These are phyloP conservation scores for Goniozus legneri DNA, from an alignment of 1,140 invertebrate species.

Conservation along the genomic window DNA sequence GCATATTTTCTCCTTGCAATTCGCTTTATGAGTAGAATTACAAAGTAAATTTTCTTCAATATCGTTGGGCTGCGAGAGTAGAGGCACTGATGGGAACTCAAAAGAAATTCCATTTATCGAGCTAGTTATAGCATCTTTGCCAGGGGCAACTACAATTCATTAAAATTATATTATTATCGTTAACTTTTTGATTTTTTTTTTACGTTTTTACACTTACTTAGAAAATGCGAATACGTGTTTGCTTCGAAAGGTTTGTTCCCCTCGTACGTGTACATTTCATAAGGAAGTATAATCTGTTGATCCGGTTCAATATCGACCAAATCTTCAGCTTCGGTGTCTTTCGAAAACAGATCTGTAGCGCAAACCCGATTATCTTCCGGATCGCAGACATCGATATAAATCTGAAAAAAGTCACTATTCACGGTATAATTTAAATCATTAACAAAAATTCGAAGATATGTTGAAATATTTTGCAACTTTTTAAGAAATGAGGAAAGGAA, in stretches of 20 bases:
- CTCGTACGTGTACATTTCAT: slow-evolving; percentile 67
- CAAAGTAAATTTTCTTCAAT: slow-evolving; percentile 34
- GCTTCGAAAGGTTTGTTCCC: slow-evolving; percentile 70
- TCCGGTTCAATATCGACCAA: slow-evolving; percentile 68
- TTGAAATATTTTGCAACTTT: too few relatives aligned
- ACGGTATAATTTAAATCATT: slow-evolving; percentile 6
- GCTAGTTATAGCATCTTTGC: neutral
- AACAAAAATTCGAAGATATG: too few relatives aligned
- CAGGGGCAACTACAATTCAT: slow-evolving; percentile 15
- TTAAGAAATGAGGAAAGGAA: too few relatives aligned
- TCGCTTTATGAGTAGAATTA: slow-evolving; percentile 49
- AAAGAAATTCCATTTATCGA: slow-evolving; percentile 53
- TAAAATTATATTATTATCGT: neutral
- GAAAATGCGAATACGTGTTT: slow-evolving; percentile 70
- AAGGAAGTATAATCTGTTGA: slow-evolving; percentile 75
- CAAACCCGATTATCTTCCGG: slow-evolving; percentile 67
- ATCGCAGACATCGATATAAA: neutral
- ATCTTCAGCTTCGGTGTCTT: slow-evolving; percentile 61
- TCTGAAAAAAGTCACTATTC: neutral
- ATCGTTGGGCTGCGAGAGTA: slow-evolving; percentile 50
- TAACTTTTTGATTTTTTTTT: neutral
- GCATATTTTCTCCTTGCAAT: slow-evolving; percentile 40
- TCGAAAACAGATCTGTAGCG: slow-evolving; percentile 70
- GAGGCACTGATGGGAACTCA: slow-evolving; percentile 47
- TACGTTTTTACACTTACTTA: slow-evolving; percentile 54